Evolutionary conservation across 2,797 vertebrate species (phyloP).

Genomic region (Microcaecilia unicolor): DNA sequence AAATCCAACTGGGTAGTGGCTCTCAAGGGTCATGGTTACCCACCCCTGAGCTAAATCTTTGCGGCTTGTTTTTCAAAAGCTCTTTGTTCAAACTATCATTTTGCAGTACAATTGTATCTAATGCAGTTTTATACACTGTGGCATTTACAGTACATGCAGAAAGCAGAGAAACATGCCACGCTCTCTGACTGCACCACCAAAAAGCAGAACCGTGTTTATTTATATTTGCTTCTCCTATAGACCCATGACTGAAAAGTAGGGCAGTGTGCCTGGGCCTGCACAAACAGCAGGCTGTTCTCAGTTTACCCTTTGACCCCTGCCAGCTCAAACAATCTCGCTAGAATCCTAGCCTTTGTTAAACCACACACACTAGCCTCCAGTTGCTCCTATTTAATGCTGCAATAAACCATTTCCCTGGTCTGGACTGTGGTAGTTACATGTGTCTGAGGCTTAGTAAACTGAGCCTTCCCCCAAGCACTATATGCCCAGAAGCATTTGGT

Average conservation of each 20-base stretch:
- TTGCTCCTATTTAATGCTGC: too few relatives aligned
- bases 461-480: too few relatives aligned
- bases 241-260: constrained; percentile 36
- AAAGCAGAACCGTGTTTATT: constrained; percentile 28
- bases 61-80: too few relatives aligned
- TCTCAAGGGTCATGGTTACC: too few relatives aligned
- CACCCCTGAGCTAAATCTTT: too few relatives aligned
- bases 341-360: constrained; percentile 31
- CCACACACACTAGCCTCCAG: constrained; percentile 24
- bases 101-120: too few relatives aligned
- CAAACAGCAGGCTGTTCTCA: constrained; percentile 36
- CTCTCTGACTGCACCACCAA: constrained; percentile 25
- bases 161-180: constrained; percentile 3
- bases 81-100: too few relatives aligned
- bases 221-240: constrained; percentile 32
- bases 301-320: constrained; percentile 38
- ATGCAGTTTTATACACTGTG: not conserved
- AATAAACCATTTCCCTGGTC: too few relatives aligned
- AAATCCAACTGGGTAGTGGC: too few relatives aligned
- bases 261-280: constrained; percentile 31
- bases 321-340: constrained; percentile 31
- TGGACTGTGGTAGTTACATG: too few relatives aligned
- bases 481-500: too few relatives aligned
- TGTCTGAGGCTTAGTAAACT: too few relatives aligned
- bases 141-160: constrained; percentile 9